Conservation (phyloP, 2,888 invertebrate species). For the Callosobruchus maculatus region DNA sequence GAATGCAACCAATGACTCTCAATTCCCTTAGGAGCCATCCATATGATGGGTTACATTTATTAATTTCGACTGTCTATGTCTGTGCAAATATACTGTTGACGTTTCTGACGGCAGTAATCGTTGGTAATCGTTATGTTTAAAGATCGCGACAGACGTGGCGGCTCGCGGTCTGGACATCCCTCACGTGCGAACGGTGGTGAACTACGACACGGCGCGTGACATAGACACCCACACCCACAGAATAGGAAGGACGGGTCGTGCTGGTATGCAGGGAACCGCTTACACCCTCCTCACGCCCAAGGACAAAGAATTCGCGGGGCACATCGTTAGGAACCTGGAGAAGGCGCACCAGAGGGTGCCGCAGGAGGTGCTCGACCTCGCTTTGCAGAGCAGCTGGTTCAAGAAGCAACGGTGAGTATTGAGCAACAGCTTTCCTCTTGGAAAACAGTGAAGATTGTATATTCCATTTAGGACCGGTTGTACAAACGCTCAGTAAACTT, state of each 20-base stretch:
- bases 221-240: slow-evolving; percentile 96
- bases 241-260: slow-evolving; percentile 52
- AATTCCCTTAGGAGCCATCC: no score
- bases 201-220: slow-evolving; percentile 95
- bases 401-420: slow-evolving; percentile 67
- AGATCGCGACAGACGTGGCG: slow-evolving; percentile 56
- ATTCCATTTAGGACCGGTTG: no score
- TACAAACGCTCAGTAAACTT: no score
- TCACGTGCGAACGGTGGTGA: slow-evolving; percentile 93
- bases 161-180: slow-evolving; percentile 97
- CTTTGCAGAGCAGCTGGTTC: slow-evolving; percentile 92
- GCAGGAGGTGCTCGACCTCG: slow-evolving; percentile 82
- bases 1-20: no score
- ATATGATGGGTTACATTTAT: no score
- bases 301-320: slow-evolving; percentile 96
- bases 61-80: no score
- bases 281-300: slow-evolving; percentile 78
- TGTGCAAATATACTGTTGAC: no score
- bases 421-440: no score
- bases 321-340: slow-evolving; percentile 88
- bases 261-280: slow-evolving; percentile 78
- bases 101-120: no score
- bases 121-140: slow-evolving; percentile 4
- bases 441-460: no score
- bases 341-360: slow-evolving; percentile 93